Conservation (phyloP, 2,888 invertebrate genomes). For the Scrobipalpa costella region DNA sequence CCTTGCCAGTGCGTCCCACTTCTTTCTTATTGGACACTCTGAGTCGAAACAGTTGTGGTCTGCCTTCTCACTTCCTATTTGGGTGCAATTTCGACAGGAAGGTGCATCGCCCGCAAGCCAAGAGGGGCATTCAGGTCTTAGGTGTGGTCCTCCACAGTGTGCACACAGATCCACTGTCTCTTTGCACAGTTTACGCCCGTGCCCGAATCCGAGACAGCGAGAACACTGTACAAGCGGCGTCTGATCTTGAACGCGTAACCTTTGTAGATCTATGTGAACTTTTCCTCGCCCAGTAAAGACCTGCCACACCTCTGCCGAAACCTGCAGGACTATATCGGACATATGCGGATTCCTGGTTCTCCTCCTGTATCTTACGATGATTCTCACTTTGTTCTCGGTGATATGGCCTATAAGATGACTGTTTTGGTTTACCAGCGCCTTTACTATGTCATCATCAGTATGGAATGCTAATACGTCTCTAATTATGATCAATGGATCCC, state of each 20-base stretch:
- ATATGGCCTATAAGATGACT: neutral
- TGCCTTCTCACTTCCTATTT: neutral
- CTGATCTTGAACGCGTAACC: neutral
- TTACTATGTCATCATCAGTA: constrained; percentile 1
- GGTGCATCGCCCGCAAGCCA: constrained; percentile 1
- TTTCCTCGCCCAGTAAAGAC: neutral
- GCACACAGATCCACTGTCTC: constrained; percentile 1
- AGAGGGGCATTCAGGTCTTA: neutral
- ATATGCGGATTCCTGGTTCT: constrained; percentile 6
- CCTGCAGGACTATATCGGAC: neutral
- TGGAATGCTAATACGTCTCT: neutral
- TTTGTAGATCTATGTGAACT: neutral
- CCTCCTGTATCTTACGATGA: neutral
- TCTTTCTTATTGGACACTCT: constrained; percentile 24
- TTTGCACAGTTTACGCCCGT: neutral
- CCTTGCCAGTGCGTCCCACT: constrained; percentile 30
- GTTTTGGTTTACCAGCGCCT: neutral
- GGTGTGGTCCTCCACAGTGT: constrained; percentile 9
- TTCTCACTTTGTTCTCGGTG: neutral
- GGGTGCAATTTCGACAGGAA: constrained; percentile 28
- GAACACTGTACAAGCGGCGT: constrained; percentile 11
- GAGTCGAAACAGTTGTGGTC: constrained; percentile 31
- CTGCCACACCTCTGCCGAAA: neutral
- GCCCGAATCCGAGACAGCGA: constrained; percentile 5
- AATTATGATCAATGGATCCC: constrained; percentile 27